Conservation (phyloP, 2,113 vertebrate genomes). For the Heliornis fulica region DNA sequence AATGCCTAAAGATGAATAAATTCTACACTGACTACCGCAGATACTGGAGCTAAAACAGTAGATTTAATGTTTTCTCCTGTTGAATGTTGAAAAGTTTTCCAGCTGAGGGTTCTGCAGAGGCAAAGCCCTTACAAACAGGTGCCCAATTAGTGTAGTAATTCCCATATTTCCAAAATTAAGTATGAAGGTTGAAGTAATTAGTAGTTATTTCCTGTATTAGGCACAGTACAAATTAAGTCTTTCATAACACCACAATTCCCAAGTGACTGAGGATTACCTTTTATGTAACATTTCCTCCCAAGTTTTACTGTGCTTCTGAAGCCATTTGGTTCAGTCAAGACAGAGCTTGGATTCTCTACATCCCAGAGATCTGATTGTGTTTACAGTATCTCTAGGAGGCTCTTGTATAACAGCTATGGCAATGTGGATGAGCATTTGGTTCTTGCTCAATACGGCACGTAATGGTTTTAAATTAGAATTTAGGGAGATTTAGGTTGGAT, state of each 20-base stretch:
- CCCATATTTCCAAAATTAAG: conserved; percentile 13
- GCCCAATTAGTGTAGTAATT: not conserved
- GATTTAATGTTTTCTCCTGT: not conserved
- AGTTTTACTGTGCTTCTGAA: not conserved
- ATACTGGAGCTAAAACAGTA: not conserved
- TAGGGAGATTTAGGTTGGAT: too few species aligned
- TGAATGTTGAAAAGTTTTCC: not conserved
- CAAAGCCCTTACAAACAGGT: not conserved
- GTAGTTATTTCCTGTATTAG: conserved; percentile 16
- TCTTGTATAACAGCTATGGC: not conserved
- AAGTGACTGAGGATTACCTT: conserved; percentile 6
- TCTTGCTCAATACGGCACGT: not conserved
- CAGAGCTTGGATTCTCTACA: not conserved
- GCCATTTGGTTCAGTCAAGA: not conserved
- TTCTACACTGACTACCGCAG: not conserved
- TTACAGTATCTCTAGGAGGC: not conserved
- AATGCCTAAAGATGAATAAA: not conserved
- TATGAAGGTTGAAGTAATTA: conserved; percentile 33
- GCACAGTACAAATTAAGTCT: conserved; percentile 1
- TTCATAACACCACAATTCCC: not conserved
- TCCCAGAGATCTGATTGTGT: not conserved
- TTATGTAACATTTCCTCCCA: not conserved
- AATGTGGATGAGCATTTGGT: not conserved
- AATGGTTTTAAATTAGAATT: too few species aligned
- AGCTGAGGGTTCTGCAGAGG: not conserved